Base-by-base conservation (phyloP, 2,888 invertebrate species). In the Cyclophora punctaria region DNA sequence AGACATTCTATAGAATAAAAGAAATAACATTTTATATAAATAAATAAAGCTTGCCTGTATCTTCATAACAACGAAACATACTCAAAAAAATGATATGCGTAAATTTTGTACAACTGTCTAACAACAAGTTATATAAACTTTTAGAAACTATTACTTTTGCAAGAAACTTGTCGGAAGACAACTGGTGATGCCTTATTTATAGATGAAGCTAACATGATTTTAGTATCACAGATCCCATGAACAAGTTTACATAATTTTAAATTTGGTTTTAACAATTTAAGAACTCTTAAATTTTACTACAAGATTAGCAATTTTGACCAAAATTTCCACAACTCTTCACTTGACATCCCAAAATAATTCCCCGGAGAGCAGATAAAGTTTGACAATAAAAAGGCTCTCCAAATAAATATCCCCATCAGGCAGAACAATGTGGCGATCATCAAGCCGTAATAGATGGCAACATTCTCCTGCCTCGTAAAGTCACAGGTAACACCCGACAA, bases 311-410 rank as follows among this genome's bases (percentile, higher is more conserved):
- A 44, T 34, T 35, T 53, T 44, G 75, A 76, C 80, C 78, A 81
- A 75, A 69, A 66, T 63, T 50, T 35, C 46, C 46, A 59, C 53
- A 67, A 83, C 88, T 87, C 88, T 88, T 88, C 88, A 88, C 88
- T 75, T 83, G 84, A 88, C 63, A 80, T 84, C 86, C 86, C 78
- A 63, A 72, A 75, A 47, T 70, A 62, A 63, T 63, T 64, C 75
- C 83, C 86, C 78, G 64, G 77, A 83, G 85, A 83, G 82, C 78
- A 7, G 69, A 60, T 67, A 72, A 67, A 62, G 65, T 67, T 63
- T 44, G 53, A 64, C 71, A 78, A 77, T 67, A 65, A 53, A 64
- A 73, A 71, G 64, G 69, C 79, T 72, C 83, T 76, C 77, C 63
- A 60, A 71, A 69, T 50, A 59, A 63, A 59, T 37, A 50, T 71